These are phyloP conservation scores for Sebastes nivosus DNA, from an alignment of 2,797 vertebrate genomes.

Conservation along the genomic window DNA sequence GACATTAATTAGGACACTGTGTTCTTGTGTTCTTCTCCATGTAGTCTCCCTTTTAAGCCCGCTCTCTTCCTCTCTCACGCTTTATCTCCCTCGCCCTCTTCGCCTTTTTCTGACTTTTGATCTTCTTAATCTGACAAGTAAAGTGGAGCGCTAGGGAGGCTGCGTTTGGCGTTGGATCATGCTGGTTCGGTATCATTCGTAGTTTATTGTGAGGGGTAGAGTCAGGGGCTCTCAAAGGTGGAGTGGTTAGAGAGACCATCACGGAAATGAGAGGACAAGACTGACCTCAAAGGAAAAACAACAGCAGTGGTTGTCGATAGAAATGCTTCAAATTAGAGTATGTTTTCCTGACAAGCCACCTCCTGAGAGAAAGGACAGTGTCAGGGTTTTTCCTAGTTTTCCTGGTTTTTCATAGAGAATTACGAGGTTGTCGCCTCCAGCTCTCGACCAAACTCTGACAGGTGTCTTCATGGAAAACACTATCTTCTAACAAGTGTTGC, in stretches of 20 bases:
- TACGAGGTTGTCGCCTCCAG: no score
- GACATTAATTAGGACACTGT: slow-evolving; percentile 73
- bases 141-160: slow-evolving; percentile 20
- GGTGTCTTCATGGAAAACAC: not conserved
- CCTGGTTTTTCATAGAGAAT: no score
- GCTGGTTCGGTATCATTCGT: slow-evolving; percentile 15
- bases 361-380: not conserved
- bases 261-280: not conserved
- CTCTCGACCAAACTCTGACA: no score
- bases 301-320: not conserved
- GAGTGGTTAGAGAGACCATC: slow-evolving; percentile 19
- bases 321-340: not conserved
- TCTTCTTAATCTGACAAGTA: slow-evolving; percentile 56
- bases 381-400: no score
- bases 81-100: slow-evolving; percentile 41
- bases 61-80: slow-evolving; percentile 3
- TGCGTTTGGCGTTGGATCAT: not conserved
- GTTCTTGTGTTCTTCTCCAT: slow-evolving; percentile 62
- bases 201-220: slow-evolving; percentile 8
- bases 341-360: not conserved
- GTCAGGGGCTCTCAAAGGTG: slow-evolving; percentile 19
- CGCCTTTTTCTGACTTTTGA: slow-evolving; percentile 48
- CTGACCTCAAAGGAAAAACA: not conserved
- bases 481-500: not conserved
- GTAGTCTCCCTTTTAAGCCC: slow-evolving; percentile 55